phyloP scores from a whole-genome alignment of 2,888 invertebrate genomes.

The Orthosia cruda region DNA sequence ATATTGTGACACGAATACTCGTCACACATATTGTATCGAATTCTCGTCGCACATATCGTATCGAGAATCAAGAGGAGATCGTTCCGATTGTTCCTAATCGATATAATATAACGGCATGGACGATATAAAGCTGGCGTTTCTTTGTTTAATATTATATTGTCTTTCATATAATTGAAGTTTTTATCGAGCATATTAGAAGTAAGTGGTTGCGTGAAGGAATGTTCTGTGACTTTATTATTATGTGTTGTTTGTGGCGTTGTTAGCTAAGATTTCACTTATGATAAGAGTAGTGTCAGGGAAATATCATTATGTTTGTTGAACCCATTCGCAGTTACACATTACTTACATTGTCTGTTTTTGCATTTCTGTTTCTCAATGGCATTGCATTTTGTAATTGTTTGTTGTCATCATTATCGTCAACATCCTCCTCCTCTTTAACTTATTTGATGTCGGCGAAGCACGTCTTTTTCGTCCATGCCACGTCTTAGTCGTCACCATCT shows the following conservation, averaged over 20 bases:
- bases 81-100: slow-evolving; percentile 73
- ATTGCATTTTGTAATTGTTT: slow-evolving; percentile 1
- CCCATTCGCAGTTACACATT: background rate
- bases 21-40: slow-evolving; percentile 63
- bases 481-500: no score
- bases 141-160: slow-evolving; percentile 58
- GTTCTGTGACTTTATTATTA: slow-evolving; percentile 14
- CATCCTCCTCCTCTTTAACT: no score
- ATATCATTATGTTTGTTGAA: slow-evolving; percentile 11
- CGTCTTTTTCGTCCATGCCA: background rate
- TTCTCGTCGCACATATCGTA: slow-evolving; percentile 59
- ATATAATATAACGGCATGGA: slow-evolving; percentile 71
- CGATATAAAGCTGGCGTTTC: slow-evolving; percentile 42
- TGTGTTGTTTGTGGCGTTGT: slow-evolving; percentile 12
- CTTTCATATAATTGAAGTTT: slow-evolving; percentile 45
- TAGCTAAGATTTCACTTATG: slow-evolving; percentile 28
- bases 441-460: background rate
- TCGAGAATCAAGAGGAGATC: slow-evolving; percentile 66
- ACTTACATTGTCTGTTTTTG: background rate
- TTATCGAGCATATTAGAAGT: slow-evolving; percentile 37
- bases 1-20: slow-evolving; percentile 69
- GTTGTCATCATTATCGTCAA: no score
- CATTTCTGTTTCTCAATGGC: background rate
- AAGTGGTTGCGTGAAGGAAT: slow-evolving; percentile 39
- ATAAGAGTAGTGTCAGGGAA: slow-evolving; percentile 22